Evolutionary conservation across 2,888 invertebrate genomes (phyloP).

Genomic region (Eupithecia dodoneata): DNA sequence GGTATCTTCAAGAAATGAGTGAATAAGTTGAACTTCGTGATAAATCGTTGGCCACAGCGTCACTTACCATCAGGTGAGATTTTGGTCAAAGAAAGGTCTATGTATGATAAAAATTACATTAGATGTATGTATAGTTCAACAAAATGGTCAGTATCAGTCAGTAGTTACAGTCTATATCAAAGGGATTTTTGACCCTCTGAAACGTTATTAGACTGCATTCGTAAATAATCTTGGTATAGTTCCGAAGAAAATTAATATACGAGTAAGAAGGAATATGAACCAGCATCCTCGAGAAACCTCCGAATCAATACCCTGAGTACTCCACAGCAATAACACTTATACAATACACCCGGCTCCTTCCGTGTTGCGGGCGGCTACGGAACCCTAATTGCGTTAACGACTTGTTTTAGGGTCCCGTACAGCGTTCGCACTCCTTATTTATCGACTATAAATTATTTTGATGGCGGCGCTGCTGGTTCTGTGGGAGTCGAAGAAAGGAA

Average conservation of each 20-base stretch:
- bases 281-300: conserved; percentile 5
- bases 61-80: no score
- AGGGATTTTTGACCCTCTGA: no score
- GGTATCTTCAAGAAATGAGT: no score
- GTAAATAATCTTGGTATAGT: no score
- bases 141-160: no score
- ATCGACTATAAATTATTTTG: conserved; percentile 62
- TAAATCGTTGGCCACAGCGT: no score
- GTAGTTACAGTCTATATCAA: no score
- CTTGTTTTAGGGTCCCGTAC: conserved; percentile 58
- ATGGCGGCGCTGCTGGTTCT: conserved; percentile 38
- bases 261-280: not conserved
- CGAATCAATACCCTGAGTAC: conserved; percentile 20
- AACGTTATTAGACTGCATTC: no score
- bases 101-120: no score
- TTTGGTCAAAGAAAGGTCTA: no score
- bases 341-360: conserved; percentile 26
- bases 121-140: no score
- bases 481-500: conserved; percentile 11
- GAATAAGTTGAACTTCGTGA: no score
- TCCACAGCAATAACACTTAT: conserved; percentile 2
- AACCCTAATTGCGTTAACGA: conserved; percentile 66
- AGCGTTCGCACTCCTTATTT: conserved; percentile 57
- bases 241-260: not conserved
- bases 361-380: conserved; percentile 45